Conservation (phyloP, 2,888 invertebrate genomes). For the Quadriops clusia region DNA sequence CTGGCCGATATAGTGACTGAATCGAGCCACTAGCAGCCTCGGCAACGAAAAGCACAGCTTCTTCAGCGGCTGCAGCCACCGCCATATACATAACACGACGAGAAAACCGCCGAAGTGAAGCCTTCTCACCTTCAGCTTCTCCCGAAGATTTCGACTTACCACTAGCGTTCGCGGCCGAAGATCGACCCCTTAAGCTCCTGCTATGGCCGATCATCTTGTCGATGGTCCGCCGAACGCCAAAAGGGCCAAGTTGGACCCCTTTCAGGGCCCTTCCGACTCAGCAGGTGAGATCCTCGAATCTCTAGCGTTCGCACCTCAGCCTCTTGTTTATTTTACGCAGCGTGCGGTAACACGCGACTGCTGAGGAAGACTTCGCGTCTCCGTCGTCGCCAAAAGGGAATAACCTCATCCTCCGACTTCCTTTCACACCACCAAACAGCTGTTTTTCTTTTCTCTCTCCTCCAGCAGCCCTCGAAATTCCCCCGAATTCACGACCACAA, state of each 20-base stretch:
- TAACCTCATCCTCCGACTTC: no score
- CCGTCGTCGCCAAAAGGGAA: no score
- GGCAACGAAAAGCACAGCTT: background rate
- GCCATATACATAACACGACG: no score
- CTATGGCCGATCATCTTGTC: conserved; percentile 88
- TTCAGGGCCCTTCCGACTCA: conserved; percentile 69
- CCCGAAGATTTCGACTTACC: conserved; percentile 10
- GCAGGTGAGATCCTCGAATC: conserved; percentile 66
- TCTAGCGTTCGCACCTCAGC: conserved; percentile 8
- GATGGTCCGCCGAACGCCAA: conserved; percentile 90
- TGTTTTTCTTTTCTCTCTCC: no score
- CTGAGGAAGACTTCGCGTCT: no score
- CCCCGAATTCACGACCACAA: conserved; percentile 5
- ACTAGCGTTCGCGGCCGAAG: conserved; percentile 15
- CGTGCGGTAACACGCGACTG: no score
- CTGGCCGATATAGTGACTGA: no score
- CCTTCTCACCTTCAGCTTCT: conserved; percentile 1
- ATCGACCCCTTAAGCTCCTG: no score
- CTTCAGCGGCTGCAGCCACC: conserved; percentile 4
- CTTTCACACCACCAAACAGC: no score
- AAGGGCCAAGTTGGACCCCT: conserved; percentile 85
- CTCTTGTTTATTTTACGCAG: conserved; percentile 17
- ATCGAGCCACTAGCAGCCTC: conserved; percentile 1
- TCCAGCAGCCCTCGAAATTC: no score
- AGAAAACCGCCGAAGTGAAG: no score